phyloP scores from a whole-genome alignment of 2,113 vertebrate genomes.

The Trogon surrucura region DNA sequence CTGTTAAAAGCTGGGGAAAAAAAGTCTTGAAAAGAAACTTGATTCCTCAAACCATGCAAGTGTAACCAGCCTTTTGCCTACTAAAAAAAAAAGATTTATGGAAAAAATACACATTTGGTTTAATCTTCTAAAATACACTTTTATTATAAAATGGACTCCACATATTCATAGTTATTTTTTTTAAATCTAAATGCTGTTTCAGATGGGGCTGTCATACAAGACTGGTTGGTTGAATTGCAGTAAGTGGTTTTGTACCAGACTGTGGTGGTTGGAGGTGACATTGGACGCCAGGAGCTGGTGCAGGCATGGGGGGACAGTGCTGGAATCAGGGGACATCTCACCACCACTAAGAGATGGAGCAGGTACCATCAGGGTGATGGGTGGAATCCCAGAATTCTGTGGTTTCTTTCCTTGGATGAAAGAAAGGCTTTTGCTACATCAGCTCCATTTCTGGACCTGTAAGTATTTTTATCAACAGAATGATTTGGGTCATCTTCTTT shows the following conservation, averaged over 20 bases:
- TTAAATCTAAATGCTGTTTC: background rate
- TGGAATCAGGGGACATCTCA: background rate
- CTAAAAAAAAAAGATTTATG: background rate
- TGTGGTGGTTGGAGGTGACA: background rate
- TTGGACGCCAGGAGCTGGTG: background rate
- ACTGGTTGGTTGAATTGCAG: background rate
- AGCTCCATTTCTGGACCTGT: background rate
- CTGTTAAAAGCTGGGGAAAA: background rate
- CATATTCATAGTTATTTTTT: background rate
- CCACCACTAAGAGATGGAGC: background rate
- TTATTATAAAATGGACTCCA: background rate
- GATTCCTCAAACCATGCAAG: background rate
- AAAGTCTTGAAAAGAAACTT: background rate
- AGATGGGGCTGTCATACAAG: background rate
- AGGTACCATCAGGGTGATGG: background rate
- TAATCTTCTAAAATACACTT: background rate
- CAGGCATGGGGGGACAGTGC: rapidly evolving
- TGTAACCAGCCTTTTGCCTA: background rate
- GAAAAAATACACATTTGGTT: background rate
- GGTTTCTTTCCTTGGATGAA: background rate
- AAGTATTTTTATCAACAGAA: background rate
- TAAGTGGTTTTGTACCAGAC: background rate
- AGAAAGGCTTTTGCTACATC: background rate
- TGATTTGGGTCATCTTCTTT: background rate
- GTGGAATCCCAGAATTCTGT: background rate